Percentiles rank a stretch among this genome's conserved stretches.
These are phyloP conservation scores for Nansenia antarctica DNA, from an alignment of 2,113 vertebrate genomes.

Conservation along the genomic window DNA sequence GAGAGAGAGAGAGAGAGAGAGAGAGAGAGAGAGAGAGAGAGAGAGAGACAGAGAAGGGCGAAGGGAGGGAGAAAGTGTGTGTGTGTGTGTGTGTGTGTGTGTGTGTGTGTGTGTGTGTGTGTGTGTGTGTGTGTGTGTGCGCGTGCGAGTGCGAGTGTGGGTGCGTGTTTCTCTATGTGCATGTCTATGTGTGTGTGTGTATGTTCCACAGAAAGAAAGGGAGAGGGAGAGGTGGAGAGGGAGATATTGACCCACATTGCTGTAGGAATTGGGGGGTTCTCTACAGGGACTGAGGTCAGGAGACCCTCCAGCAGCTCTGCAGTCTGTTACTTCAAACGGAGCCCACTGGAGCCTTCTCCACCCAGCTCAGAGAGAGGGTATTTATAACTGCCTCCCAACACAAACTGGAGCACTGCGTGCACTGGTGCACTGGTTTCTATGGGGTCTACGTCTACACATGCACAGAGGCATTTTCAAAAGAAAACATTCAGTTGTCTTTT, in stretches of 20 bases:
- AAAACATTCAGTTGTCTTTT: slow-evolving; percentile 50
- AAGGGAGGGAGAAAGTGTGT: slow-evolving; percentile 8
- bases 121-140: slow-evolving; percentile 14
- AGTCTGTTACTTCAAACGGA: slow-evolving; percentile 80
- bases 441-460: no score
- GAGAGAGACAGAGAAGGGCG: slow-evolving; percentile 15
- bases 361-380: slow-evolving; percentile 75
- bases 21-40: background rate
- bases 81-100: slow-evolving; percentile 15
- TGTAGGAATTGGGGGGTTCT: slow-evolving; percentile 68
- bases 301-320: slow-evolving; percentile 76
- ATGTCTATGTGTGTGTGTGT: slow-evolving; percentile 14
- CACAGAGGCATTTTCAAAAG: slow-evolving; percentile 68
- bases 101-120: slow-evolving; percentile 15
- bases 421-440: slow-evolving; percentile 44
- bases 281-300: slow-evolving; percentile 74
- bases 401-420: slow-evolving; percentile 62
- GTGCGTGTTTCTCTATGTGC: slow-evolving; percentile 15
- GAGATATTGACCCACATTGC: slow-evolving; percentile 74
- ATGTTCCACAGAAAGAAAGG: no score
- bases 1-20: background rate
- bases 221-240: slow-evolving; percentile 56
- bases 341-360: slow-evolving; percentile 73
- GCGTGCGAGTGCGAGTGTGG: no score
- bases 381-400: slow-evolving; percentile 72